Conservation (phyloP, 1,140 invertebrate species). For the Drosophila murphyi region DNA sequence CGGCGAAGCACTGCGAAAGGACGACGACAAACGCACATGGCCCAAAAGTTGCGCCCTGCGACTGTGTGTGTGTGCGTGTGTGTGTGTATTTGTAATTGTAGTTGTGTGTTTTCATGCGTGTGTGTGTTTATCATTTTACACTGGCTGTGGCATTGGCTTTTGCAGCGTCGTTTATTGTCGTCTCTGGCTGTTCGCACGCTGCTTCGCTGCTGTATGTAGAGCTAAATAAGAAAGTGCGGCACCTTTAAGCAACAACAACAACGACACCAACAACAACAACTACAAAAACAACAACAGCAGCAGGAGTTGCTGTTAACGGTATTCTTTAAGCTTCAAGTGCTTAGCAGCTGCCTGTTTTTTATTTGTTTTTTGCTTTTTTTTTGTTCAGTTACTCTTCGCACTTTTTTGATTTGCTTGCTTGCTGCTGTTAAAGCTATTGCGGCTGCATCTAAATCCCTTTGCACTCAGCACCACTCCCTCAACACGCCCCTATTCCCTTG, state of each 20-base stretch:
- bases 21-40: slow-evolving; percentile 62
- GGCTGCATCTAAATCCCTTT: slow-evolving; percentile 33
- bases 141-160: slow-evolving; percentile 42
- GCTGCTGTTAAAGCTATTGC: slow-evolving; percentile 32
- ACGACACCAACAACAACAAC: neutral
- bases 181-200: slow-evolving; percentile 66
- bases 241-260: slow-evolving; percentile 48
- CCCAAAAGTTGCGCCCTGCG: slow-evolving; percentile 36
- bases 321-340: slow-evolving; percentile 38
- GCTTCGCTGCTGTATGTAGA: slow-evolving; percentile 55
- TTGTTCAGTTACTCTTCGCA: slow-evolving; percentile 12
- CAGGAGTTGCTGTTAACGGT: slow-evolving; percentile 18
- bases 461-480: neutral
- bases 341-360: slow-evolving; percentile 26
- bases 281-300: neutral
- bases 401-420: slow-evolving; percentile 45
- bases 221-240: slow-evolving; percentile 44
- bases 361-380: slow-evolving; percentile 24
- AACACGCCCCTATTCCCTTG: slow-evolving; percentile 15
- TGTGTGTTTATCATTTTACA: slow-evolving; percentile 47
- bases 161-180: slow-evolving; percentile 62
- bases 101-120: slow-evolving; percentile 17
- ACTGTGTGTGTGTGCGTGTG: slow-evolving; percentile 8
- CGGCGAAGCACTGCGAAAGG: slow-evolving; percentile 39
- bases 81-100: slow-evolving; percentile 17